Percentiles rank a stretch among this genome's conserved stretches.
Conservation (phyloP, 2,888 invertebrate genomes). For the Ochlodes sylvanus region DNA sequence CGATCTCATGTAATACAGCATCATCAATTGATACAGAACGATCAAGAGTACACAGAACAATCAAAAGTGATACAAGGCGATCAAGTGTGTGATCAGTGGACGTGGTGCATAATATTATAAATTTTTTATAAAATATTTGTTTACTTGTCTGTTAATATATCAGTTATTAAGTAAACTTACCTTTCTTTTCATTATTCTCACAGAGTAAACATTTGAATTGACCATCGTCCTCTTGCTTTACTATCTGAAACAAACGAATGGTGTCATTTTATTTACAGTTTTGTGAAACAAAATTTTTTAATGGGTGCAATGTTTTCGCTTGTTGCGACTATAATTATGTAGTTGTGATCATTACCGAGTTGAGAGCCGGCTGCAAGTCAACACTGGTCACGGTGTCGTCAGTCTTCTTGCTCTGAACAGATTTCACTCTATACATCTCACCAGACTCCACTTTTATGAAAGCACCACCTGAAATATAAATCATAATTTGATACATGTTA, state of each 20-base stretch:
- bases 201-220: conserved; percentile 65
- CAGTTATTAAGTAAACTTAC: conserved; percentile 33
- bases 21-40: too few species aligned
- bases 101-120: too few species aligned
- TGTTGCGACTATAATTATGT: background rate
- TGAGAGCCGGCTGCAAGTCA: background rate
- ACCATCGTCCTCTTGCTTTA: conserved; percentile 47
- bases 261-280: background rate
- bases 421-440: conserved; percentile 74
- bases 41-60: background rate
- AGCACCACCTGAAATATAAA: conserved; percentile 61
- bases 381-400: conserved; percentile 9
- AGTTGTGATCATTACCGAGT: conserved; percentile 11
- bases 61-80: background rate
- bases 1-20: background rate
- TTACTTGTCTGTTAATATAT: too few species aligned
- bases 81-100: too few species aligned
- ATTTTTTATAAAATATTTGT: too few species aligned
- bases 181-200: conserved; percentile 49
- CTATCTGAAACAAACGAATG: conserved; percentile 50
- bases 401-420: conserved; percentile 58
- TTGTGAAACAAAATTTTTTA: background rate
- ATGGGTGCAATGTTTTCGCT: too few species aligned
- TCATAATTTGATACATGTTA: too few species aligned
- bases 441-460: conserved; percentile 76